phyloP scores from a whole-genome alignment of 2,888 invertebrate species.

The Prenolepis imparis region DNA sequence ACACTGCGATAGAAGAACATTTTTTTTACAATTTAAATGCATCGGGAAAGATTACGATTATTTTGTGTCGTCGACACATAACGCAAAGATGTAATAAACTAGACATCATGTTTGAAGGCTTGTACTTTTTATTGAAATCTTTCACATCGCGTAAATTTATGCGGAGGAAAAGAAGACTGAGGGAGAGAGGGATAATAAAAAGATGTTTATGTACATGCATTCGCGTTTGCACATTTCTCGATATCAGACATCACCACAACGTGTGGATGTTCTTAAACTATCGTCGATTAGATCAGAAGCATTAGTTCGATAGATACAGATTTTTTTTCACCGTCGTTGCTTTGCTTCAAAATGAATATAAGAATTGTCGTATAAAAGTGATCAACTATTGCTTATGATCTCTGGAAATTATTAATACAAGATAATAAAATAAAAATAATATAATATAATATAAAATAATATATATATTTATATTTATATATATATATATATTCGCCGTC shows the following conservation, averaged over 20 bases:
- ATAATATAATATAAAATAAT: conserved; percentile 75
- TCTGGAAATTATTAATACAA: conserved; percentile 74
- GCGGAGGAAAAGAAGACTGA: conserved; percentile 49
- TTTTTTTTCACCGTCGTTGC: neutral
- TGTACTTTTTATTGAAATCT: conserved; percentile 85
- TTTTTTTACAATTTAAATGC: conserved; percentile 4
- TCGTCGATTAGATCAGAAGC: conserved; percentile 74
- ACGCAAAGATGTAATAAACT: conserved; percentile 38
- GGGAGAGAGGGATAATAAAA: conserved; percentile 66
- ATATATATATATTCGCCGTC: conserved; percentile 63
- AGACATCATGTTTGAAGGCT: conserved; percentile 73
- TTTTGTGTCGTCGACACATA: neutral
- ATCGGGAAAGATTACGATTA: neutral
- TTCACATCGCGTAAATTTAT: conserved; percentile 77
- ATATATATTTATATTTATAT: conserved; percentile 72
- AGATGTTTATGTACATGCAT: conserved; percentile 83
- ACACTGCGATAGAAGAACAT: neutral
- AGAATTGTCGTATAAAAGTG: conserved; percentile 4
- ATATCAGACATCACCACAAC: conserved; percentile 74
- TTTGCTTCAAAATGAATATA: neutral
- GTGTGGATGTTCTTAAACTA: conserved; percentile 75
- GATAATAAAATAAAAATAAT: conserved; percentile 77
- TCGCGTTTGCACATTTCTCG: conserved; percentile 73
- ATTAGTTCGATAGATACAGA: conserved; percentile 67
- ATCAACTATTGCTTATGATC: conserved; percentile 75